Evolutionary conservation across 2,797 vertebrate species (phyloP).

Genomic region (Eleutherodactylus coqui): DNA sequence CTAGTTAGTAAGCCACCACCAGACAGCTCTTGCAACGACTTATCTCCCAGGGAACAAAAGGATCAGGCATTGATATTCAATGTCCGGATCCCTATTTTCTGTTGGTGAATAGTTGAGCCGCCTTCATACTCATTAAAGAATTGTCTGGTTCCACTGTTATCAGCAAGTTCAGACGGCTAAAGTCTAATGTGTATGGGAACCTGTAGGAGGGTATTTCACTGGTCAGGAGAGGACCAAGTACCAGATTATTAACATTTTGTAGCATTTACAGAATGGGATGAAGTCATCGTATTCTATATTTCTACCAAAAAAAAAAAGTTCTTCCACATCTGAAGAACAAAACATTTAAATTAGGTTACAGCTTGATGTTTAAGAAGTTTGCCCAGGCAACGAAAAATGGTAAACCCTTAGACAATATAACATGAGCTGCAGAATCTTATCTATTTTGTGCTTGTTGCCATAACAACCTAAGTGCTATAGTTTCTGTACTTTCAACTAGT

Average conservation of each 20-base stretch:
- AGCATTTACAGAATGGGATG: neutral
- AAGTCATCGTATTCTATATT: neutral
- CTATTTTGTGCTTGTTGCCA: neutral
- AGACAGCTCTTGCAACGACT: no score
- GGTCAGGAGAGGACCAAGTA: neutral
- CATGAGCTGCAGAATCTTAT: conserved; percentile 3
- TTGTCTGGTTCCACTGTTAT: no score
- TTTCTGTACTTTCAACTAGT: conserved; percentile 22
- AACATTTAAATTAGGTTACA: neutral
- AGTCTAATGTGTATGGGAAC: no score
- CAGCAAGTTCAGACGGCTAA: no score
- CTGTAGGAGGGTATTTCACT: neutral
- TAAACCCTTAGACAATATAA: conserved; percentile 22
- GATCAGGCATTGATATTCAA: no score
- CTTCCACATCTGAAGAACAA: neutral
- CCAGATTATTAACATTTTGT: no score
- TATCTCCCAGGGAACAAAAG: no score
- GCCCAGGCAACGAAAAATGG: neutral
- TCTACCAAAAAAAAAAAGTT: neutral
- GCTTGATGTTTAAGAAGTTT: neutral
- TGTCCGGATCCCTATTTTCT: no score
- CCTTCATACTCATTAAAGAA: no score
- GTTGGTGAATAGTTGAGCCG: no score
- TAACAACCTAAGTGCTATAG: conserved; percentile 45
- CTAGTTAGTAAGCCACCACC: no score